Percentiles rank a stretch among this genome's conserved stretches.
phyloP scores from a whole-genome alignment of 2,113 vertebrate genomes.

The Stercorarius parasiticus region DNA sequence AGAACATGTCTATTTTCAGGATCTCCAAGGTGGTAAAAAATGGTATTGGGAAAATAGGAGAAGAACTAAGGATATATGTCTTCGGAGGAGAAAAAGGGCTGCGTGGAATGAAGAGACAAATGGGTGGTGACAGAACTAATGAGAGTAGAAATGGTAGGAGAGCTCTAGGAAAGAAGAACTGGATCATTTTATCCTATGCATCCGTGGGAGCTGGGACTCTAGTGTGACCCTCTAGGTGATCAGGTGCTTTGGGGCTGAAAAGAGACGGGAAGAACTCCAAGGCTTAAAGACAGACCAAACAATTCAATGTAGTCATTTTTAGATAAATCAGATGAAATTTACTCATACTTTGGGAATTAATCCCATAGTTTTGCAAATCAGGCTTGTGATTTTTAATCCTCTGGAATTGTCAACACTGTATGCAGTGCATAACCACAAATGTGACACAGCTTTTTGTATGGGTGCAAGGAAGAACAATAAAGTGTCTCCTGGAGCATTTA shows the following conservation, averaged over 20 bases:
- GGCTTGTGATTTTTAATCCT: background rate
- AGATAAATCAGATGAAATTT: background rate
- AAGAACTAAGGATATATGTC: background rate
- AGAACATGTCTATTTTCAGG: background rate
- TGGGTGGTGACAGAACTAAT: background rate
- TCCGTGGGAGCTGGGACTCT: background rate
- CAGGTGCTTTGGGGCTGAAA: background rate
- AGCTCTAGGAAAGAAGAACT: background rate
- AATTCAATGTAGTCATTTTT: background rate
- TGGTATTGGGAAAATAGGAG: background rate
- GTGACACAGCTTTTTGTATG: background rate
- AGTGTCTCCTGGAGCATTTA: background rate
- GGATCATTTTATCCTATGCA: background rate
- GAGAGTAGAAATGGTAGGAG: background rate
- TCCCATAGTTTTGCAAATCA: background rate
- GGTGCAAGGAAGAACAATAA: background rate
- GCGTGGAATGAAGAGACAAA: background rate
- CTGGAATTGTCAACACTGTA: background rate
- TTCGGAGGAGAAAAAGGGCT: background rate
- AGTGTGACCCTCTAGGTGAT: background rate
- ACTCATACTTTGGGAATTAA: background rate
- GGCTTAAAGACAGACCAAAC: background rate
- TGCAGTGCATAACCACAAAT: background rate
- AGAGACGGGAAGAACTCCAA: background rate
- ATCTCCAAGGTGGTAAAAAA: background rate